These are phyloP conservation scores for Pyralis farinalis DNA, from an alignment of 2,888 invertebrate genomes.

Conservation along the genomic window DNA sequence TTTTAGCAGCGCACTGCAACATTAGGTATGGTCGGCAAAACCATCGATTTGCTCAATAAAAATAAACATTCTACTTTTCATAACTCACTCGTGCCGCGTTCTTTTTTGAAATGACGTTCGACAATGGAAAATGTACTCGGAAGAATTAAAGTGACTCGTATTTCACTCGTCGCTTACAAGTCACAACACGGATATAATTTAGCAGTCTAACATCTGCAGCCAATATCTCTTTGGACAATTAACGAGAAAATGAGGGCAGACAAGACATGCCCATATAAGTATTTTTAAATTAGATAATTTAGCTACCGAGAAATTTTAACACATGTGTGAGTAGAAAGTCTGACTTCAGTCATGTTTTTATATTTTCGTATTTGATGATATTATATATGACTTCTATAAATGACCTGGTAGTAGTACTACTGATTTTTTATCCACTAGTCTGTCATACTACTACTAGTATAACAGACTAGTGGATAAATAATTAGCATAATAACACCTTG, in stretches of 20 bases:
- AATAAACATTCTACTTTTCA: slow-evolving; percentile 32
- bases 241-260: slow-evolving; percentile 63
- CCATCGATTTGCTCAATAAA: slow-evolving; percentile 25
- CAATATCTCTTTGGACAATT: slow-evolving; percentile 75
- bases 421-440: too few relatives aligned
- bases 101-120: slow-evolving; percentile 31
- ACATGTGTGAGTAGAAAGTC: slow-evolving; percentile 22
- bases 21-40: slow-evolving; percentile 60
- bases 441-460: too few relatives aligned
- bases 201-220: slow-evolving; percentile 70
- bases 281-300: slow-evolving; percentile 69
- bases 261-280: slow-evolving; percentile 63
- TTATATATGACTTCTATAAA: too few relatives aligned
- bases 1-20: slow-evolving; percentile 58
- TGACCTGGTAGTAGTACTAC: too few relatives aligned
- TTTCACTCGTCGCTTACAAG: slow-evolving; percentile 58
- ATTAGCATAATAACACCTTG: too few relatives aligned
- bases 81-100: slow-evolving; percentile 41
- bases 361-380: too few relatives aligned
- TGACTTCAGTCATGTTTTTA: too few relatives aligned
- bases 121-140: slow-evolving; percentile 50
- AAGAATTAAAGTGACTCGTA: slow-evolving; percentile 60
- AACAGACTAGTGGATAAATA: too few relatives aligned
- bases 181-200: slow-evolving; percentile 62
- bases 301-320: slow-evolving; percentile 37